phyloP scores from a whole-genome alignment of 1,140 invertebrate species.

The Mizuhopecten yessoensis region DNA sequence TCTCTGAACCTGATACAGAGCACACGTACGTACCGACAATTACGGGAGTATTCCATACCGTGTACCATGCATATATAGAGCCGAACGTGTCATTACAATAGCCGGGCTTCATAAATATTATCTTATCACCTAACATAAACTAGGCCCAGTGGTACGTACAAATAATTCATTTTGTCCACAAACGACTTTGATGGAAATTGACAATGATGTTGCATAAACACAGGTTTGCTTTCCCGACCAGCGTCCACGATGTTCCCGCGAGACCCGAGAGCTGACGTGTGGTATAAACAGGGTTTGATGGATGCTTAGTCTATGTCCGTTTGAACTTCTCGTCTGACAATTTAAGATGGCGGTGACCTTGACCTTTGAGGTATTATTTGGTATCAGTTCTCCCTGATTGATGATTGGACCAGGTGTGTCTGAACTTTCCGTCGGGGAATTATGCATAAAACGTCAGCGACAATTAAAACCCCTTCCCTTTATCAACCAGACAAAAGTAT shows the following conservation, averaged over 20 bases:
- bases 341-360: too few species aligned
- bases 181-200: constrained; percentile 27
- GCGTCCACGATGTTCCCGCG: constrained; percentile 15
- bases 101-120: constrained; percentile 17
- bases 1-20: too few species aligned
- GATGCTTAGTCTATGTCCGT: constrained; percentile 16
- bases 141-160: neutral
- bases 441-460: neutral
- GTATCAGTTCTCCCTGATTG: neutral
- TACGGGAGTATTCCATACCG: neutral
- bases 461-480: neutral
- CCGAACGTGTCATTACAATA: constrained; percentile 11
- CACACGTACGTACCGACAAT: neutral
- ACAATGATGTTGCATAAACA: constrained; percentile 5
- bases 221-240: neutral
- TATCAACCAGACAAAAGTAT: neutral
- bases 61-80: neutral
- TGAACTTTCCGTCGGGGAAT: constrained; percentile 14
- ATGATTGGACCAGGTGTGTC: constrained; percentile 23
- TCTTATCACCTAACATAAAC: constrained; percentile 27
- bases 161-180: constrained; percentile 35
- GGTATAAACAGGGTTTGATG: neutral
- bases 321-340: constrained; percentile 30
- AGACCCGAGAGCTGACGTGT: neutral
- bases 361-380: constrained; percentile 22